Evolutionary conservation across 1,140 invertebrate species (phyloP), one percentile per base, ranked within the genome.

Genomic region (Caenorhabditis tropicalis): DNA sequence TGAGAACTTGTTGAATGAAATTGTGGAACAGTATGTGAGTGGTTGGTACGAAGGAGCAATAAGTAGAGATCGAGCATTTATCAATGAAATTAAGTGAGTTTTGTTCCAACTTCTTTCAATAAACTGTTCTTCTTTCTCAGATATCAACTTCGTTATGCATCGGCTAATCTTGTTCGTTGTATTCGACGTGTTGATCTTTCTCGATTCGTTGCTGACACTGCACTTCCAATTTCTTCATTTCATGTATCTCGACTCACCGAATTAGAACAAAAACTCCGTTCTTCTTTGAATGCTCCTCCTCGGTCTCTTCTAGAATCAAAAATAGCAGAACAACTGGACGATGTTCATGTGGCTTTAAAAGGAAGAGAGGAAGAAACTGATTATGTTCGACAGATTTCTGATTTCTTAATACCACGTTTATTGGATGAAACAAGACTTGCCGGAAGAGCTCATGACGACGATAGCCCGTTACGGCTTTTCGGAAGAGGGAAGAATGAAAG

Each of bases 1-100:
- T 3, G 86, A 87, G 43, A 81, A 46, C 15, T 81, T 87, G 31
- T 39, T 87, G n/a, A 82, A 85, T 24, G 81, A 86, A 43, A 56
- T 87, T n/a, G 56, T 87, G 3, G 86, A 87, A 19, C 79, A 86
- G 24, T 87, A 87, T 46, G 82, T 87, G 60, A 87, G 87, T 79
- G 70, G 53, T 15, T 87, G 86, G 86, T 87, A 87, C 51, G 79
- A 74, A 19, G 58, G 36, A 0, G 86, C 58, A 5, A 87, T 87
- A 36, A 87, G 86, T 43, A 74, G 60, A 6, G 86, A 87, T 43
- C 43, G 85, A 43, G 86, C 85, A 3, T 87, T 87, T 24, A 36
- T 87, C 10, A 86, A 87, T 31, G 86, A 87, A 48, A 87, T 87
- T n/a, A 53, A 70, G 86, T 87, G 51, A 70, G 70, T 33, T 0